Evolutionary conservation across 2,888 invertebrate genomes (phyloP).

Genomic region (Phyllotreta striolata): DNA sequence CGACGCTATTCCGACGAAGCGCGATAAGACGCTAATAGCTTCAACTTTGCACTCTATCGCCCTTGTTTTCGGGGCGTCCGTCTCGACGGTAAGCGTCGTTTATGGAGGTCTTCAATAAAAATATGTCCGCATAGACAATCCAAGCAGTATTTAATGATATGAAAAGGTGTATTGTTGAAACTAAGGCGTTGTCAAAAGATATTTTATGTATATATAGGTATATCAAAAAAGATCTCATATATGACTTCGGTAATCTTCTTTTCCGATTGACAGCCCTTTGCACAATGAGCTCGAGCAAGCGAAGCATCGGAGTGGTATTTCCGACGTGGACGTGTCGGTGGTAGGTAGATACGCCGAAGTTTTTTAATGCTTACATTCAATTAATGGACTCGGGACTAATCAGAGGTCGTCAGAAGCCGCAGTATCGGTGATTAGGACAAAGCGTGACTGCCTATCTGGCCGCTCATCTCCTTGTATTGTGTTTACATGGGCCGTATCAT

Average conservation of each 20-base stretch:
- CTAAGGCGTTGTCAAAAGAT: background rate
- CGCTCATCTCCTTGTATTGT: constrained; percentile 47
- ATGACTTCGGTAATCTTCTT: no score
- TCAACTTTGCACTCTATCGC: constrained; percentile 69
- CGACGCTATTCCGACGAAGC: constrained; percentile 62
- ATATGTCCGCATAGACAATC: background rate
- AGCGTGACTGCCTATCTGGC: constrained; percentile 46
- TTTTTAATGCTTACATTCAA: constrained; percentile 23
- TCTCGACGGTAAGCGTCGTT: constrained; percentile 42
- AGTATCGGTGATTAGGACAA: constrained; percentile 45
- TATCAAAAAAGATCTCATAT: no score
- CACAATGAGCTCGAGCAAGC: background rate
- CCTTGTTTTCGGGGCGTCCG: constrained; percentile 46
- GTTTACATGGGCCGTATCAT: constrained; percentile 48
- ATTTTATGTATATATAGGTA: no score
- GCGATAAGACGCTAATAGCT: constrained; percentile 67
- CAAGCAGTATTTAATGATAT: constrained; percentile 8
- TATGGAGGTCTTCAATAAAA: constrained; percentile 33
- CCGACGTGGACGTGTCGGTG: constrained; percentile 15
- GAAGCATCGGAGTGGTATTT: constrained; percentile 1
- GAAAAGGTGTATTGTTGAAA: background rate
- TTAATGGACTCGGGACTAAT: constrained; percentile 27
- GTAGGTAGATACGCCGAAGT: background rate
- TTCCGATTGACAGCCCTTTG: no score
- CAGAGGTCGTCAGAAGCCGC: constrained; percentile 39